Base-by-base conservation (phyloP, 2,113 vertebrate genomes). In the Pluvianellus socialis region DNA sequence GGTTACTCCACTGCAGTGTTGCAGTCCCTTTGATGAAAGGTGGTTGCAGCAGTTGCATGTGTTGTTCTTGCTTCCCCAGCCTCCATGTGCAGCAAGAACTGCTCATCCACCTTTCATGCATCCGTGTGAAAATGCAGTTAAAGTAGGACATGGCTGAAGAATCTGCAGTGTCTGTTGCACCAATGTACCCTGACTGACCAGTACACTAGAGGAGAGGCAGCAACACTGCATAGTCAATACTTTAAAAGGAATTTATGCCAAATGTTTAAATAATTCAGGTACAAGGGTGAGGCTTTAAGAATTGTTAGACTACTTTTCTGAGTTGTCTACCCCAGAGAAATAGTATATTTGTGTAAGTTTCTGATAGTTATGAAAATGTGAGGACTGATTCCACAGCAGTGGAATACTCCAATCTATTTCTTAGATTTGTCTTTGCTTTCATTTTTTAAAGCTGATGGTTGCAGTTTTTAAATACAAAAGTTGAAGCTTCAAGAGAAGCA, bases 371-470 rank as follows among this genome's bases (percentile, higher is more conserved):
- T 1, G 3, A 62, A 76, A 77, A 71, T 72, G 28, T 65, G 26
- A 88, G 24, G 40, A 67, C 27, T 72, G 52, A 72, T 1, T 79
- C 61, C 33, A 81, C 42, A 32, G 1, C 56, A 68, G 74, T 68
- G 49, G 33, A 79, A 61, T 94, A 95, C 18, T 87, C 71, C 21
- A 75, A 72, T 96, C 94, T 96, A 94, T 72, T 89, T 90, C 94
- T 89, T 92, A 96, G 90, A 96, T 96, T 95, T 94, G 66, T 81
- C 84, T 87, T 85, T 81, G 91, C 93, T 97, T 97, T 96, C 91
- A 91, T 96, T 97, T 93, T 96, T 95, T 90, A 96, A 97, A 95
- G 93, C 95, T 94, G 19, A 76, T 16, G 40, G 89, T 45, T 79
- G 33, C 23, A 61, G 49, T 87, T 94, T 97, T 90, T 95, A 81